These are phyloP conservation scores for Cossypha polioptera DNA, from an alignment of 2,797 vertebrate genomes.

Conservation along the genomic window DNA sequence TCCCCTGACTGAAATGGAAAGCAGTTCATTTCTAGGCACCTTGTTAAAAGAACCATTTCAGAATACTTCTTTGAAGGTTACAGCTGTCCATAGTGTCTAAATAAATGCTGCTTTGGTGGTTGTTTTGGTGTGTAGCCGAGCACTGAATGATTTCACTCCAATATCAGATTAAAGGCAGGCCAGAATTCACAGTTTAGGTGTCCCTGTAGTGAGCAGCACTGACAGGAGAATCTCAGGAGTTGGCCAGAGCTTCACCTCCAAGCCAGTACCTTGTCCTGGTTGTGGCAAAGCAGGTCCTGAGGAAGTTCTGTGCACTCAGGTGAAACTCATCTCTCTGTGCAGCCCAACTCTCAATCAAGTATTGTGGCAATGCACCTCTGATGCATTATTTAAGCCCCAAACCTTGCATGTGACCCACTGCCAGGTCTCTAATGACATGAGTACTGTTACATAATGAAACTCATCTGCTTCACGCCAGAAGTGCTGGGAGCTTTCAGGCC, in stretches of 20 bases:
- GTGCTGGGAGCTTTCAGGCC: not conserved
- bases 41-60: not conserved
- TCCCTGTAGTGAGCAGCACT: not conserved
- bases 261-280: not conserved
- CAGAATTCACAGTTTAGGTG: not conserved
- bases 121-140: not conserved
- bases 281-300: not conserved
- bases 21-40: fast-evolving
- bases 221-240: not conserved
- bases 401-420: not conserved
- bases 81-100: fast-evolving
- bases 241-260: not conserved
- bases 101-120: not conserved
- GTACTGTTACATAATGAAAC: conserved; percentile 33
- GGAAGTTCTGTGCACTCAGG: not conserved
- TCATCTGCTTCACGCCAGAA: not conserved
- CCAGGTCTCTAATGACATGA: conserved; percentile 40
- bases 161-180: not conserved
- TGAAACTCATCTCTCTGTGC: not conserved
- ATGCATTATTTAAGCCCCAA: conserved; percentile 45
- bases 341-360: not conserved
- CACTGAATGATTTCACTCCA: not conserved
- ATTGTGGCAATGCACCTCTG: not conserved
- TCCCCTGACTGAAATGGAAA: not conserved
- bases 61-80: fast-evolving